Evolutionary conservation across 2,113 vertebrate species (phyloP).

Genomic region (Urocitellus parryii): DNA sequence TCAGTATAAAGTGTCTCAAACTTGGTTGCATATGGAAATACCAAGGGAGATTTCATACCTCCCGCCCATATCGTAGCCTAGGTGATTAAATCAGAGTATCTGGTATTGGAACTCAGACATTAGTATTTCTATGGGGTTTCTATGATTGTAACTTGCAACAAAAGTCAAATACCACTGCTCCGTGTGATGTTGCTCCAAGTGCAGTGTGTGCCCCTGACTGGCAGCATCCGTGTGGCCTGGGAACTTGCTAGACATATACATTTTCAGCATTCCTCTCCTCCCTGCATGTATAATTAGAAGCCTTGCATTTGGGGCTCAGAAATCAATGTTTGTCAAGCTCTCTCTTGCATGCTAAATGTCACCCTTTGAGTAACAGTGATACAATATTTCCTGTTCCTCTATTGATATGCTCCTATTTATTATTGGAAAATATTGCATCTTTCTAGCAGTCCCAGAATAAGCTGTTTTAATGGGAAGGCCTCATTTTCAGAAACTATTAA

Average conservation of each 20-base stretch:
- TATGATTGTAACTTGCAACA: neutral
- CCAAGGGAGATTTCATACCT: neutral
- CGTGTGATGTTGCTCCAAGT: no score
- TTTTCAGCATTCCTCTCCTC: neutral
- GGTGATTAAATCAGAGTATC: neutral
- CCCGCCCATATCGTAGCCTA: neutral
- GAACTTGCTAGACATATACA: neutral
- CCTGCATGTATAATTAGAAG: neutral
- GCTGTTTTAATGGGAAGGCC: neutral
- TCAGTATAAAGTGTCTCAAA: neutral
- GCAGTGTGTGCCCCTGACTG: neutral
- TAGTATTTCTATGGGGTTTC: neutral
- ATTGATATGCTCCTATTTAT: neutral
- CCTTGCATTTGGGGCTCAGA: neutral
- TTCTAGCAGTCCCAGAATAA: neutral
- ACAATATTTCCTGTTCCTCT: neutral
- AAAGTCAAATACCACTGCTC: neutral
- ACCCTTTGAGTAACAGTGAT: neutral
- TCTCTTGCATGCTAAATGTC: neutral
- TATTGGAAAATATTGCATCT: neutral
- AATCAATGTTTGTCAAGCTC: neutral
- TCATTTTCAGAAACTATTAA: neutral
- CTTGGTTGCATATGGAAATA: neutral
- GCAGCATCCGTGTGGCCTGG: neutral
- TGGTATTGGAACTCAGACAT: neutral